A percentile compares a stretch with the other conserved stretches of the same genome.
phyloP scores from a whole-genome alignment of 2,113 vertebrate genomes.

The Piaya cayana region DNA sequence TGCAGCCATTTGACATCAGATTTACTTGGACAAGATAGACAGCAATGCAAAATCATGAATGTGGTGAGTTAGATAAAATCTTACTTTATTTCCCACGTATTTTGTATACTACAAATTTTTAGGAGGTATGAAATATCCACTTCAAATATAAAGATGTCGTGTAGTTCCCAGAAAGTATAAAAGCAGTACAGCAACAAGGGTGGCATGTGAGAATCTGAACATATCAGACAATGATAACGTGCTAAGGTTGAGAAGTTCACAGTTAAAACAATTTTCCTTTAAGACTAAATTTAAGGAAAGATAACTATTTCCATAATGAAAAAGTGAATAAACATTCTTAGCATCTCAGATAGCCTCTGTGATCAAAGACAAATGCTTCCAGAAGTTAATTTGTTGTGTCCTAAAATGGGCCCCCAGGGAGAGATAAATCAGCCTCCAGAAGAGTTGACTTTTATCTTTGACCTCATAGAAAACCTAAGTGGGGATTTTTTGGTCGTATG shows the following conservation, averaged over 20 bases:
- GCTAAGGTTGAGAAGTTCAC: not conserved
- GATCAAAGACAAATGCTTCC: not conserved
- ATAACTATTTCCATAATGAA: not conserved
- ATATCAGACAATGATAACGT: not conserved
- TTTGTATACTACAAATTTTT: not conserved
- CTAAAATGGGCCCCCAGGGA: not conserved
- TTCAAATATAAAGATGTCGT: not conserved
- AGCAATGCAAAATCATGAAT: not conserved
- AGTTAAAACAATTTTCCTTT: not conserved
- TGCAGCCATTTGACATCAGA: not conserved
- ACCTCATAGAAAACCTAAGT: not conserved
- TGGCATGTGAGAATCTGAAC: not conserved
- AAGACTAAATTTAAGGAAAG: not conserved
- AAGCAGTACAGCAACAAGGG: not conserved
- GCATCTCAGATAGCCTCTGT: not conserved
- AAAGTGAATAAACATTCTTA: not conserved
- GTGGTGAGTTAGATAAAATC: not conserved
- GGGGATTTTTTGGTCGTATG: rapidly evolving
- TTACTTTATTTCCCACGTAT: not conserved
- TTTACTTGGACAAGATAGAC: not conserved
- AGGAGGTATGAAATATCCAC: not conserved
- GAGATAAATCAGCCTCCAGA: not conserved
- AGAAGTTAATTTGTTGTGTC: not conserved
- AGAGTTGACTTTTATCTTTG: not conserved
- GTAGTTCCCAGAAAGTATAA: not conserved